Evolutionary conservation across 2,797 vertebrate species (phyloP).

Genomic region (Anguilla megastoma): DNA sequence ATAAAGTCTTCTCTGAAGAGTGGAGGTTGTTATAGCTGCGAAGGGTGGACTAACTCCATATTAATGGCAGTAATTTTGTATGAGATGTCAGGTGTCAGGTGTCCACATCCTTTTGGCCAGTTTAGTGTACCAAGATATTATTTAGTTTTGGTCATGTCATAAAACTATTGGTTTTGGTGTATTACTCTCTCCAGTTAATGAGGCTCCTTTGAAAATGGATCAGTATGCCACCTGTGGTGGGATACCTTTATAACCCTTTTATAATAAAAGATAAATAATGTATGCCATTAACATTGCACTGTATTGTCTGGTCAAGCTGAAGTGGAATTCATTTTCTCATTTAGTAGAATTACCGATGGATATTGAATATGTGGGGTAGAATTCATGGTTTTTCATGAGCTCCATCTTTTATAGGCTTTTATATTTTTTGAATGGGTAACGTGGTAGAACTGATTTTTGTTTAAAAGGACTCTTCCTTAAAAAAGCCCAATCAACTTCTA

Average conservation of each 20-base stretch:
- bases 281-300: neutral
- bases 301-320: neutral
- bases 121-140: neutral
- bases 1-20: no score
- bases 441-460: neutral
- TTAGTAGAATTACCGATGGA: neutral
- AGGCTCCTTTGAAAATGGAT: neutral
- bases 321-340: neutral
- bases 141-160: neutral
- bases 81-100: neutral
- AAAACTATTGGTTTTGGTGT: neutral
- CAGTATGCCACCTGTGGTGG: neutral
- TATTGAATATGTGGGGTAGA: neutral
- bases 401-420: neutral
- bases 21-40: no score
- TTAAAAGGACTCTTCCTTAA: neutral
- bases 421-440: neutral
- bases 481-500: slow-evolving; percentile 8
- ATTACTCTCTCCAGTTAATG: neutral
- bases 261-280: no score
- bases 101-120: no score
- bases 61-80: neutral
- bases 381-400: neutral
- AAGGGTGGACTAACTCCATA: no score
- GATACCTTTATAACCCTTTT: neutral